Evolutionary conservation across 2,888 invertebrate species (phyloP).

Genomic region (Himalopsyche anomala): DNA sequence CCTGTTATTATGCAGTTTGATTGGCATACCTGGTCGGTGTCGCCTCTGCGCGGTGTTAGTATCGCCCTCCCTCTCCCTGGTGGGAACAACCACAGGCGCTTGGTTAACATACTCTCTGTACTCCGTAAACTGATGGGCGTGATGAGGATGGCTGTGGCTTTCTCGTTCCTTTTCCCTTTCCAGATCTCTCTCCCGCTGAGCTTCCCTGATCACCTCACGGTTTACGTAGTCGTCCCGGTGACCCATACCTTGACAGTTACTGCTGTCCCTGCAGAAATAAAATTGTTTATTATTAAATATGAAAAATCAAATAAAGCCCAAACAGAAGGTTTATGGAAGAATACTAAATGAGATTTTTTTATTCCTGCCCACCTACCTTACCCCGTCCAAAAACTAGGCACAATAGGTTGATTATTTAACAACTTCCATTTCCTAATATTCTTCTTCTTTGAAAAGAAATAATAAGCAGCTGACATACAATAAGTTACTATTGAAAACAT

Average conservation of each 20-base stretch:
- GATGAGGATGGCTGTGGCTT: slow-evolving; percentile 12
- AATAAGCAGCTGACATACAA: too few species aligned
- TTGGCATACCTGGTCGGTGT: slow-evolving; percentile 70
- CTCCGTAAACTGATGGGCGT: slow-evolving; percentile 66
- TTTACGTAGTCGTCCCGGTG: slow-evolving; percentile 75
- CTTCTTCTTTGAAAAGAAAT: too few species aligned
- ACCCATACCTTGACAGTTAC: slow-evolving; percentile 59
- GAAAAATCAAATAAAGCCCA: background rate
- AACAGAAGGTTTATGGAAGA: too few species aligned
- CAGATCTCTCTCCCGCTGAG: slow-evolving; percentile 72
- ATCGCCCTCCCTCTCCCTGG: slow-evolving; percentile 54
- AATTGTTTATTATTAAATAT: background rate
- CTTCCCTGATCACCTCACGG: slow-evolving; percentile 75
- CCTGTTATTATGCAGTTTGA: background rate
- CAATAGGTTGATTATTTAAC: too few species aligned
- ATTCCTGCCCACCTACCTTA: too few species aligned
- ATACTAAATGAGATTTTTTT: too few species aligned
- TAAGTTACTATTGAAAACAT: too few species aligned
- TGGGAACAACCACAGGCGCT: slow-evolving; percentile 69
- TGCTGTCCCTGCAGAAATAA: slow-evolving; percentile 59
- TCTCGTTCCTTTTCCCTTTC: slow-evolving; percentile 68
- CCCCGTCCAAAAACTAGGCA: too few species aligned
- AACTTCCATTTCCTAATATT: too few species aligned
- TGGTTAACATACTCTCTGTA: slow-evolving; percentile 77
- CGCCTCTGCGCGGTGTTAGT: slow-evolving; percentile 66